Percentiles rank a stretch among this genome's conserved stretches.
phyloP scores from a whole-genome alignment of 2,888 invertebrate genomes.

The Drosophila subquinaria region DNA sequence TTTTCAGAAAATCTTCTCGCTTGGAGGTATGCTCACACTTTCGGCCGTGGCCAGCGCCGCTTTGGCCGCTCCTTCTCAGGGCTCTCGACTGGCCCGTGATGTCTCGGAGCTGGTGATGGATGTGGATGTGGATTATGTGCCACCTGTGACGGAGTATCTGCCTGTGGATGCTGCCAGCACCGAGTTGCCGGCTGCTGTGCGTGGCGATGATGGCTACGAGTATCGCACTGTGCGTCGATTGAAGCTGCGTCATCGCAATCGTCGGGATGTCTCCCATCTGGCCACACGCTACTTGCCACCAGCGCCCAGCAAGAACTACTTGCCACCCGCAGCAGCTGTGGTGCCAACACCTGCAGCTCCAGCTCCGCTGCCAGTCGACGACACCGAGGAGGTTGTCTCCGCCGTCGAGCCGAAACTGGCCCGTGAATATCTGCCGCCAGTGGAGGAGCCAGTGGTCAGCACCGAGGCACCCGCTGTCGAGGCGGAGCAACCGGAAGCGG shows the following conservation, averaged over 20 bases:
- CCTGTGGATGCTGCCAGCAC: slow-evolving; percentile 11
- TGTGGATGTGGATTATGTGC: slow-evolving; percentile 48
- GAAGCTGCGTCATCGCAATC: slow-evolving; percentile 71
- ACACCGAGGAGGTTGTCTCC: slow-evolving; percentile 72
- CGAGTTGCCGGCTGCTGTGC: slow-evolving; percentile 44
- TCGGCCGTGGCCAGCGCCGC: slow-evolving; percentile 73
- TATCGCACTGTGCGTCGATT: slow-evolving; percentile 73
- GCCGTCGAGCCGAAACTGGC: slow-evolving; percentile 59
- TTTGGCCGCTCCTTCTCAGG: slow-evolving; percentile 50
- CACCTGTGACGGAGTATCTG: slow-evolving; percentile 60
- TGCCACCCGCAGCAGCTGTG: slow-evolving; percentile 63
- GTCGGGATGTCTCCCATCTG: slow-evolving; percentile 81
- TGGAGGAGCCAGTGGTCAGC: slow-evolving; percentile 38
- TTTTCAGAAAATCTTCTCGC: slow-evolving; percentile 70
- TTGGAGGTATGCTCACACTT: slow-evolving; percentile 64
- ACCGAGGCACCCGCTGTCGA: slow-evolving; percentile 53
- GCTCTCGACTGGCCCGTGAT: slow-evolving; percentile 74
- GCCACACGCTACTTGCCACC: slow-evolving; percentile 67
- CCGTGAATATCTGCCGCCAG: slow-evolving; percentile 74
- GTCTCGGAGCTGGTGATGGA: slow-evolving; percentile 67
- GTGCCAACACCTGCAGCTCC: slow-evolving; percentile 14
- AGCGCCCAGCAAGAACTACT: slow-evolving; percentile 63
- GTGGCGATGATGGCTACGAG: slow-evolving; percentile 69
- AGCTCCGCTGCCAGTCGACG: slow-evolving; percentile 40
- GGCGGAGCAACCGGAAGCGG: slow-evolving; percentile 32